Percentiles rank a stretch among this genome's conserved stretches.
phyloP scores from a whole-genome alignment of 2,797 vertebrate species.

The Ctenosaura bakeri region DNA sequence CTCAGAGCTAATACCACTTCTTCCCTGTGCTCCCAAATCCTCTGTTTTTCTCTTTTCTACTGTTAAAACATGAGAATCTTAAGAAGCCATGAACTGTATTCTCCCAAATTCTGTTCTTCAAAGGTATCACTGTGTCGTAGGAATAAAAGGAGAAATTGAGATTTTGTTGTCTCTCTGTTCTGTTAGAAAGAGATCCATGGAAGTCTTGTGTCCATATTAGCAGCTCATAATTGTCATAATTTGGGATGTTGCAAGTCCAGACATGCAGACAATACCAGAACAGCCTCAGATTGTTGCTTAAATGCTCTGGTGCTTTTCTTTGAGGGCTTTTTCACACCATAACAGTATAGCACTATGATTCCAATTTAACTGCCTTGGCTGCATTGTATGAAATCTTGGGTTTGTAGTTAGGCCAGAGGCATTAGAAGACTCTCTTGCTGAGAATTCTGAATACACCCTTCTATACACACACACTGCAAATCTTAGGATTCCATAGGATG shows the following conservation, averaged over 20 bases:
- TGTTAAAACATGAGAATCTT: neutral
- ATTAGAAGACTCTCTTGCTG: no score
- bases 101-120: neutral
- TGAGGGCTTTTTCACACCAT: neutral
- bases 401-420: no score
- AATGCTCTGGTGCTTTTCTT: neutral
- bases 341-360: no score
- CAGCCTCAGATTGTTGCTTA: neutral
- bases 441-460: no score
- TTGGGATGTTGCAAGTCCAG: neutral
- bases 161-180: neutral
- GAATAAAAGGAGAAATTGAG: neutral
- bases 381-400: no score
- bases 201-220: neutral
- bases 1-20: neutral
- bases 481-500: no score
- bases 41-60: neutral
- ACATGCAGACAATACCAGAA: neutral
- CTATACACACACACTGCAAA: no score
- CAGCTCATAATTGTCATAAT: slow-evolving; percentile 7
- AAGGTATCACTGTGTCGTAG: neutral
- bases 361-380: no score
- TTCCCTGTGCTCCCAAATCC: neutral
- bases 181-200: neutral
- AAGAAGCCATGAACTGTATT: neutral